phyloP scores from a whole-genome alignment of 2,113 vertebrate genomes.

The Noctilio leporinus region DNA sequence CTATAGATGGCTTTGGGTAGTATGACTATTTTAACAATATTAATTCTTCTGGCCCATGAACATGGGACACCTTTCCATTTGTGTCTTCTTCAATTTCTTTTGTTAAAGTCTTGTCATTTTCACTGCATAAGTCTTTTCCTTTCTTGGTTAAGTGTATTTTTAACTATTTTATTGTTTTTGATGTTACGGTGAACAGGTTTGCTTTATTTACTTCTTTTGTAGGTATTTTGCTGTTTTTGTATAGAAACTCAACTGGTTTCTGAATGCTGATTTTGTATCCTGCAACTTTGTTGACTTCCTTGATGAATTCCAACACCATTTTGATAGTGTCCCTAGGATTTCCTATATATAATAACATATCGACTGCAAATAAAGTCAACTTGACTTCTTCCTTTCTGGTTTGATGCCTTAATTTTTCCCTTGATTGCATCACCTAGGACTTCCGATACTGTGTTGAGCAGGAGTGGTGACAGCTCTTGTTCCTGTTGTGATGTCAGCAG shows the following conservation, averaged over 20 bases:
- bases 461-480: too few species aligned
- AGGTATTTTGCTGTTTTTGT: neutral
- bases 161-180: neutral
- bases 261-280: neutral
- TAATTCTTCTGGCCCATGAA: neutral
- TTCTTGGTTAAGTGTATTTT: neutral
- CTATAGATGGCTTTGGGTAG: neutral
- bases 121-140: neutral
- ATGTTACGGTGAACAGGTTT: neutral
- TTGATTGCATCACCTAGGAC: neutral
- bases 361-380: neutral
- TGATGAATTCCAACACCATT: neutral
- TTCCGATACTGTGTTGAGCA: neutral
- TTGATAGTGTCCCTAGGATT: neutral
- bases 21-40: neutral
- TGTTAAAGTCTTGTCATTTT: neutral
- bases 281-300: neutral
- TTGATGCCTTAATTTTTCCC: neutral
- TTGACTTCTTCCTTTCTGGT: neutral
- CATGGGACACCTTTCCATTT: neutral
- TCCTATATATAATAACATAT: neutral
- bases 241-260: neutral
- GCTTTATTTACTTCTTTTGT: neutral
- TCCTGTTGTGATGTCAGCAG: neutral
- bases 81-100: neutral